Evolutionary conservation across 2,888 invertebrate genomes (phyloP).

Genomic region (Prosapia bicincta): DNA sequence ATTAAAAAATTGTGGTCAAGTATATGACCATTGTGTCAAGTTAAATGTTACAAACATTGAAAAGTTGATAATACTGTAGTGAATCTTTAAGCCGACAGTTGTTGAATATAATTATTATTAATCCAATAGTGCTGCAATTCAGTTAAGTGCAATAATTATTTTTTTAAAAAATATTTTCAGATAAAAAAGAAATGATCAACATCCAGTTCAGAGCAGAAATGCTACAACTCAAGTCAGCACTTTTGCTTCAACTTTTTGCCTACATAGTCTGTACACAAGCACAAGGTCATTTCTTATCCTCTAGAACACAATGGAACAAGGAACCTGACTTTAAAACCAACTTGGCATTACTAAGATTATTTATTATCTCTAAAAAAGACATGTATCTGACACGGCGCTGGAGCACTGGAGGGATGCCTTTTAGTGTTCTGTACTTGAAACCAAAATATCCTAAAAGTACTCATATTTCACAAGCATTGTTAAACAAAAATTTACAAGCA

Average conservation of each 20-base stretch:
- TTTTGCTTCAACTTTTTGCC: neutral
- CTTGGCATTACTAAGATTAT: no score
- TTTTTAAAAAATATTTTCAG: neutral
- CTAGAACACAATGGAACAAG: neutral
- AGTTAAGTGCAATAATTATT: no score
- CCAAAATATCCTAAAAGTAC: slow-evolving; percentile 29
- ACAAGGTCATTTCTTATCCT: neutral
- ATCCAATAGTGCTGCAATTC: no score
- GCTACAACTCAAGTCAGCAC: neutral
- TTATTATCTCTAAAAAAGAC: no score
- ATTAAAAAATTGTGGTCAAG: no score
- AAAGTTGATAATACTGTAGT: no score
- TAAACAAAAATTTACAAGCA: no score
- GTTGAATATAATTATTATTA: no score
- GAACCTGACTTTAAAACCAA: neutral
- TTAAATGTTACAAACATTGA: no score
- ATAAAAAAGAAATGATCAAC: neutral
- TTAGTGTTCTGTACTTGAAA: slow-evolving; percentile 51
- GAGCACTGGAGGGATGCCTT: slow-evolving; percentile 54
- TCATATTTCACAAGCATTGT: no score
- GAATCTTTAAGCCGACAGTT: no score
- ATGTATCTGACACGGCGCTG: slow-evolving; percentile 40
- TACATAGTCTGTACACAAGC: neutral
- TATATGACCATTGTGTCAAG: no score
- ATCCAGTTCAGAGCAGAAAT: neutral